Evolutionary conservation across 2,113 vertebrate genomes (phyloP), one percentile per base, ranked within the genome.

Genomic region (Sakesphorus luctuosus): DNA sequence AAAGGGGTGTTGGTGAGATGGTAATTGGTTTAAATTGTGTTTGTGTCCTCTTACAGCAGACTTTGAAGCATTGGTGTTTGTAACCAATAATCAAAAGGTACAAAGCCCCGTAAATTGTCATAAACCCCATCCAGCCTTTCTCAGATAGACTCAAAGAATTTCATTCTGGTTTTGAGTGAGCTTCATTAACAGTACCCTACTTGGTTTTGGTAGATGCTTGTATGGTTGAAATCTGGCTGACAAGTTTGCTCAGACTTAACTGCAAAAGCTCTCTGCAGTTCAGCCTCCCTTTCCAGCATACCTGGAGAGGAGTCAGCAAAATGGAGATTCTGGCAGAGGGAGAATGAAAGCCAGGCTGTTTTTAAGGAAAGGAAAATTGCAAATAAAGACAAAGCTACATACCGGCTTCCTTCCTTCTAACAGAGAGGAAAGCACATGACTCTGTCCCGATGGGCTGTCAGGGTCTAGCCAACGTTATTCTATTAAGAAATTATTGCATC

Each of bases 251-350:
- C 62, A 58, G 3, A 46, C 18, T 65, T 36, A 21, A 14, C 43
- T 68, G 61, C 11, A 19, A 91, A 66, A 2, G 21, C 14, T 62
- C 31, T 46, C 13, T 68, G 72, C 31, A 53, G 24, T 11, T 55
- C 78, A 78, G 46, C 13, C 58, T 80, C n/a, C 25, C 23, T 44
- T 68, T 40, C 56, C 68, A 82, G 68, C 71, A 80, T 62, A 83
- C 74, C 78, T 93, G 90, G 92, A 61, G 78, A 65, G 33, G 38
- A 90, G 53, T 89, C 87, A 82, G 84, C 53, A 65, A 72, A 72
- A 38, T 0, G 11, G 56, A 79, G 67, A 33, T 47, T 35, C 83
- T 91, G 81, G 87, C 31, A 72, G 49, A 71, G 69, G 63, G n/a
- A 36, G n/a, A 36, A 76, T 76, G 62, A 85, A 80, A 93, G 78